Evolutionary conservation across 2,888 invertebrate genomes (phyloP).

Genomic region (Baccha elongata): DNA sequence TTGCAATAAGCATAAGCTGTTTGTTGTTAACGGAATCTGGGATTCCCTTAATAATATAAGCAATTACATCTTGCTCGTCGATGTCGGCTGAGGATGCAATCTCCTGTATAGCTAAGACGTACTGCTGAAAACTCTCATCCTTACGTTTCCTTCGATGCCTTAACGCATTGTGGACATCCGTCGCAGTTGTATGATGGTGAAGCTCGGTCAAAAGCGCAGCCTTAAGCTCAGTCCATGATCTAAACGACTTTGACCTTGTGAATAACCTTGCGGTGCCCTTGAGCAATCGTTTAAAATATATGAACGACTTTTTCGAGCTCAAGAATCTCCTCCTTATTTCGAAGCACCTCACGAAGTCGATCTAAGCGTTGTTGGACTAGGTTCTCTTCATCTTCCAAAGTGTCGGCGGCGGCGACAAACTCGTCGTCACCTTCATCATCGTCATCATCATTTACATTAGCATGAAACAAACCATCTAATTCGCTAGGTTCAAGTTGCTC

Average conservation of each 20-base stretch:
- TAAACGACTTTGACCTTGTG: neutral
- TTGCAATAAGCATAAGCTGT: no score
- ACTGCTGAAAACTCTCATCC: conserved; percentile 24
- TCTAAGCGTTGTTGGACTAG: neutral
- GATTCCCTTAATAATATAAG: conserved; percentile 21
- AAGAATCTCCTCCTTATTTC: neutral
- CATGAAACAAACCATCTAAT: no score
- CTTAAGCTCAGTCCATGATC: neutral
- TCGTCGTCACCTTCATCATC: no score
- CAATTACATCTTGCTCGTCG: conserved; percentile 42
- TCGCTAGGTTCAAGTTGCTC: no score
- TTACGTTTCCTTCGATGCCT: neutral
- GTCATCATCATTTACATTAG: no score
- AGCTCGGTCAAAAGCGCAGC: neutral
- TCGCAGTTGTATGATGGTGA: neutral
- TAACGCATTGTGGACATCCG: neutral
- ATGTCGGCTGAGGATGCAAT: conserved; percentile 29
- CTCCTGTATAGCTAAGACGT: conserved; percentile 26
- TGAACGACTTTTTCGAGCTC: neutral
- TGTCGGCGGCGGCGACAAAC: neutral
- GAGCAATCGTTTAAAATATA: neutral
- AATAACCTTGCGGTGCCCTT: neutral
- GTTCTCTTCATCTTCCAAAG: neutral
- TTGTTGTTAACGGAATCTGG: conserved; percentile 22
- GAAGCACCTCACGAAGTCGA: neutral